Conservation (phyloP, 2,113 vertebrate species). For the Siphamia tubifer region DNA sequence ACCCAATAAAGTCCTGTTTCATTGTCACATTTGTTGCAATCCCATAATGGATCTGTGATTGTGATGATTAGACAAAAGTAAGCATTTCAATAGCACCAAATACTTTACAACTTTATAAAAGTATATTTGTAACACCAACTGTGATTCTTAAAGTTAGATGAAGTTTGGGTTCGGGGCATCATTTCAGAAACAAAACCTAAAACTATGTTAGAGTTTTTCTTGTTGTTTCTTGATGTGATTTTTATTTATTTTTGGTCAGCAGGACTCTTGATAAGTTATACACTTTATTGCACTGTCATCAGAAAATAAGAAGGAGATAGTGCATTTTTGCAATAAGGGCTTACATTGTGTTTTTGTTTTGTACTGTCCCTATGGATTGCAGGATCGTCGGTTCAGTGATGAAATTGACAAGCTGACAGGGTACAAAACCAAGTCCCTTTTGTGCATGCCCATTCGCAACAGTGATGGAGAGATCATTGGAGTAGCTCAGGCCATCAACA, state of each 20-base stretch:
- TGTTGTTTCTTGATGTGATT: neutral
- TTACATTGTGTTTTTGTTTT: constrained; percentile 24
- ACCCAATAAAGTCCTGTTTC: neutral
- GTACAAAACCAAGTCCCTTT: constrained; percentile 96
- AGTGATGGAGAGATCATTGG: constrained; percentile 97
- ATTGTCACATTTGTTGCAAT: neutral
- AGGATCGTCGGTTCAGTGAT: constrained; percentile 97
- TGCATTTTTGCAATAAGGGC: neutral
- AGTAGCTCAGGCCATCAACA: constrained; percentile 97
- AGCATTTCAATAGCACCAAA: neutral
- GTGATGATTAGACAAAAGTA: neutral
- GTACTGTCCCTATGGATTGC: constrained; percentile 25
- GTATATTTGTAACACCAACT: too few relatives aligned
- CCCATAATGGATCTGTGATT: neutral
- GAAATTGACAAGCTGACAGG: constrained; percentile 98
- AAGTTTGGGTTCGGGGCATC: too few relatives aligned
- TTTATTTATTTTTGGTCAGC: neutral
- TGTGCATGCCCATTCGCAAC: constrained; percentile 97
- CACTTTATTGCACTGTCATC: constrained; percentile 5
- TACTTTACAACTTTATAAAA: too few relatives aligned
- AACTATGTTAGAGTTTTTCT: neutral
- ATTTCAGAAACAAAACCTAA: neutral
- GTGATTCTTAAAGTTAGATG: too few relatives aligned
- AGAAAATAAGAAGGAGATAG: neutral
- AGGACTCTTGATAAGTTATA: neutral